Percentiles rank a stretch among this genome's conserved stretches.
Conservation (phyloP, 1,140 invertebrate species). For the Drosophila ananassae region DNA sequence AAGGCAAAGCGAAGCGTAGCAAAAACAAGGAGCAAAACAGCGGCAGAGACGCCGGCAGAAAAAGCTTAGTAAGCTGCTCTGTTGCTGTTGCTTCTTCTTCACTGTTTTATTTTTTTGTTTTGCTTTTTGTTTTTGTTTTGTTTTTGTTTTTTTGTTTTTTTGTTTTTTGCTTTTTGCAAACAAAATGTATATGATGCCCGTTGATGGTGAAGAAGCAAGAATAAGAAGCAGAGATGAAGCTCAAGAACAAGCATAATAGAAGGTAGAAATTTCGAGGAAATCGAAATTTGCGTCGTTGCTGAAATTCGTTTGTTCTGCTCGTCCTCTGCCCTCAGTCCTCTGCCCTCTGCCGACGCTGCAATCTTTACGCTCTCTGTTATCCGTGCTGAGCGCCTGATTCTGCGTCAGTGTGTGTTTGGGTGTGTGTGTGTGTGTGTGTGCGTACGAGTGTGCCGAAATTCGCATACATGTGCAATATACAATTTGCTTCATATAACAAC, state of each 20-base stretch:
- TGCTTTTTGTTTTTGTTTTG: conserved; percentile 15
- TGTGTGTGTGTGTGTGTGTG: conserved; percentile 24
- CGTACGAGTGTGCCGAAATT: conserved; percentile 34
- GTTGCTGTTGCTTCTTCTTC: conserved; percentile 57
- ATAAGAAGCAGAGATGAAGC: conserved; percentile 26
- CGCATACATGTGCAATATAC: conserved; percentile 37
- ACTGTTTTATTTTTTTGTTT: conserved; percentile 29
- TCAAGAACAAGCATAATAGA: conserved; percentile 70
- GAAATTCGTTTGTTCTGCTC: conserved; percentile 55
- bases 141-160: conserved; percentile 35
- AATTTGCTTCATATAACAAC: conserved; percentile 75
- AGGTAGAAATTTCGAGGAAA: conserved; percentile 80
- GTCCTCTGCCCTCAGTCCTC: conserved; percentile 11
- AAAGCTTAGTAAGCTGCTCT: conserved; percentile 78
- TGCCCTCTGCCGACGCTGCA: background rate
- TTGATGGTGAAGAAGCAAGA: conserved; percentile 43
- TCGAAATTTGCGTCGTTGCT: conserved; percentile 77
- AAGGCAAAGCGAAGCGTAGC: conserved; percentile 66
- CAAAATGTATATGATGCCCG: conserved; percentile 54
- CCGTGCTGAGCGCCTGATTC: conserved; percentile 44
- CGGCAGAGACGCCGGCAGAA: conserved; percentile 56
- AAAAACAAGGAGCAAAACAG: conserved; percentile 76
- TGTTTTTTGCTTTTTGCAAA: conserved; percentile 52
- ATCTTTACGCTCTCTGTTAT: conserved; percentile 24
- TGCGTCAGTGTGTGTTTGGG: conserved; percentile 18